Conservation (phyloP, 2,888 invertebrate species). For the Micoletzkya japonica region DNA sequence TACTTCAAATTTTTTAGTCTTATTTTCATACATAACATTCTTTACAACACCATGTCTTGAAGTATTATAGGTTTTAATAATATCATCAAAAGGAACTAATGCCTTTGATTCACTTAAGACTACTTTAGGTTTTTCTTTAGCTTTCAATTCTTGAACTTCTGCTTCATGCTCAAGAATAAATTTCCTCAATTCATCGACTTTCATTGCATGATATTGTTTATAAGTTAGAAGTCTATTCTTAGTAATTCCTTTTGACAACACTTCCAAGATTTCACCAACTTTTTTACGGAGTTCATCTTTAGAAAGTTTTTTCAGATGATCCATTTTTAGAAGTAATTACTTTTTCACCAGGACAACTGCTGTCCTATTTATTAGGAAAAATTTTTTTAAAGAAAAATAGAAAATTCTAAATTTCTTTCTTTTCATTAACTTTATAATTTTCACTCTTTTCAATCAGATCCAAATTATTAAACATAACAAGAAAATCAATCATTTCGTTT, state of each 20-base stretch:
- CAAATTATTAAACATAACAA: not conserved
- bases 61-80: too few species aligned
- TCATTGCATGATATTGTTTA: not conserved
- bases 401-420: not conserved
- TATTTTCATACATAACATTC: too few species aligned
- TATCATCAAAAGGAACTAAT: too few species aligned
- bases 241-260: constrained; percentile 19
- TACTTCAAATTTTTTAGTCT: too few species aligned
- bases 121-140: too few species aligned
- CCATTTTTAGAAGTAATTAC: constrained; percentile 32
- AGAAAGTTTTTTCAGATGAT: constrained; percentile 32
- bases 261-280: constrained; percentile 31
- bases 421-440: not conserved
- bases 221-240: constrained; percentile 24
- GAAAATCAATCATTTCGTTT: not conserved
- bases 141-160: too few species aligned
- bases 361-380: constrained; percentile 32
- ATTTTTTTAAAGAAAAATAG: not conserved
- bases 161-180: too few species aligned
- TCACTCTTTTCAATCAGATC: not conserved
- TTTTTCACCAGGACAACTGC: constrained; percentile 30
- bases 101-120: too few species aligned
- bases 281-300: constrained; percentile 34
- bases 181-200: too few species aligned
- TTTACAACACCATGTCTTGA: too few species aligned